Conservation (phyloP, 2,797 vertebrate species). For the Hippoglossus hippoglossus region DNA sequence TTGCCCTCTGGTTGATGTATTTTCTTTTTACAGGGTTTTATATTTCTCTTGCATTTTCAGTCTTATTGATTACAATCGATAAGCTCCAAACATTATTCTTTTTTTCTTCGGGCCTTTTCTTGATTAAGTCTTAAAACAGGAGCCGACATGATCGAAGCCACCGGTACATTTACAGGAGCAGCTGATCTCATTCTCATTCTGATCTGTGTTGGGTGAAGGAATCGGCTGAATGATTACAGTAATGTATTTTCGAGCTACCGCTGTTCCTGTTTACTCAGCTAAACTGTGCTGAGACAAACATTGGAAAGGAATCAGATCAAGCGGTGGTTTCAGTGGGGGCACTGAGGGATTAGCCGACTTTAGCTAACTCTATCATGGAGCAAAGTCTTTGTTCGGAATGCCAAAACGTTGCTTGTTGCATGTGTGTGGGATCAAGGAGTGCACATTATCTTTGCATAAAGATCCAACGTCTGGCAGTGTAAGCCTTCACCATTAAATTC, state of each 20-base stretch:
- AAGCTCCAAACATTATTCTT: too few relatives aligned
- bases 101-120: too few relatives aligned
- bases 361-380: conserved; percentile 17
- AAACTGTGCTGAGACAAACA: conserved; percentile 42
- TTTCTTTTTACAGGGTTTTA: too few relatives aligned
- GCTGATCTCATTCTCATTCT: conserved; percentile 38
- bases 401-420: conserved; percentile 10
- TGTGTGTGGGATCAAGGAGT: neutral
- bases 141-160: conserved; percentile 23
- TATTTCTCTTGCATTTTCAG: too few relatives aligned
- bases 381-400: conserved; percentile 21
- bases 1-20: too few relatives aligned
- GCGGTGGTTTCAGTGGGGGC: conserved; percentile 40
- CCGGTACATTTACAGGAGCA: conserved; percentile 51
- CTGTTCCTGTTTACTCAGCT: conserved; percentile 21
- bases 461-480: too few relatives aligned
- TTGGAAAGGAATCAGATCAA: conserved; percentile 38
- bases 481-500: neutral
- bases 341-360: conserved; percentile 54
- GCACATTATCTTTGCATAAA: neutral
- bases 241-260: conserved; percentile 39
- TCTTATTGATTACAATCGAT: too few relatives aligned
- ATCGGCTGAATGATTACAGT: conserved; percentile 51
- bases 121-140: conserved; percentile 42
- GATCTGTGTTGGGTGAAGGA: conserved; percentile 37